Evolutionary conservation across 2,797 vertebrate genomes (phyloP).

Genomic region (Mallotus villosus): DNA sequence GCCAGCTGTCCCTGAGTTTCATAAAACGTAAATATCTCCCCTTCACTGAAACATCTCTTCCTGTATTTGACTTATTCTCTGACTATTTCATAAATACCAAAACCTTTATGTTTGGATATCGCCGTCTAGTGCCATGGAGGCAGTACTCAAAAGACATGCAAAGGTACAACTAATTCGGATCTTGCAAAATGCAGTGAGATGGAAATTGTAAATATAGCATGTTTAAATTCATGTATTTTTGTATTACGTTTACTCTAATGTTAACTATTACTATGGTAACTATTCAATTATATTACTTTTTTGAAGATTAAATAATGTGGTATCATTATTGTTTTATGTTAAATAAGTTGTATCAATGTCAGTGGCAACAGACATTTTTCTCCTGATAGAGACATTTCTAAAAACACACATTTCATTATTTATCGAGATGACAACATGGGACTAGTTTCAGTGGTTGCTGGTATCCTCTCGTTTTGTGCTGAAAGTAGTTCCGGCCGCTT

Average conservation of each 20-base stretch:
- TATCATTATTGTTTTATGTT: too few relatives aligned
- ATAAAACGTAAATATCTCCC: background rate
- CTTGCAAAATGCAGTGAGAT: background rate
- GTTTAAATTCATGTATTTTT: background rate
- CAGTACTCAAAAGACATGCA: background rate
- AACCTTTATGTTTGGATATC: background rate
- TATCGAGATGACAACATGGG: conserved; percentile 4
- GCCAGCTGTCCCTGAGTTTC: background rate
- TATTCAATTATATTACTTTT: background rate
- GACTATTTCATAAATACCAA: background rate
- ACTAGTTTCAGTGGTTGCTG: conserved; percentile 72
- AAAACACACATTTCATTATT: background rate
- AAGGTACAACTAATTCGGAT: background rate
- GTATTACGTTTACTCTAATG: background rate
- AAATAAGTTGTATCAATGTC: too few relatives aligned
- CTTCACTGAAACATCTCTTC: background rate
- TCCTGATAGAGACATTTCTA: too few relatives aligned
- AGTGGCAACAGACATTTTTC: too few relatives aligned
- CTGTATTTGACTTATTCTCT: background rate
- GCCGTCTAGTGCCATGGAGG: conserved; percentile 1
- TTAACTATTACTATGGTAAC: background rate
- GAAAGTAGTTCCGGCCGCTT: conserved; percentile 80
- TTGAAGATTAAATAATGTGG: background rate
- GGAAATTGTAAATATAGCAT: background rate
- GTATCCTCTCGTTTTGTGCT: conserved; percentile 41